A percentile compares a stretch with the other conserved stretches of the same genome.
phyloP scores from a whole-genome alignment of 1,140 invertebrate species.

The Lepidostoma basale region DNA sequence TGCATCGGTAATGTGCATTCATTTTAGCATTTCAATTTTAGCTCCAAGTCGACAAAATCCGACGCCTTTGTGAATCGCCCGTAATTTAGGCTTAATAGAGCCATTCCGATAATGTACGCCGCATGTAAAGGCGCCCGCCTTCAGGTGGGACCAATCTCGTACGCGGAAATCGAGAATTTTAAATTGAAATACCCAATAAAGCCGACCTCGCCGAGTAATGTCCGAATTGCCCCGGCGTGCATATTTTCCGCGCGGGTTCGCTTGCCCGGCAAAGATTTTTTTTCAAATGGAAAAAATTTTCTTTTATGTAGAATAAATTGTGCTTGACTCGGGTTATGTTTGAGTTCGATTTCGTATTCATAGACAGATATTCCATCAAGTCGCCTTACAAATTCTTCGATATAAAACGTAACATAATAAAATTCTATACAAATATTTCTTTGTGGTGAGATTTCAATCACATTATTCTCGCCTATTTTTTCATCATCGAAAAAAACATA shows the following conservation, averaged over 20 bases:
- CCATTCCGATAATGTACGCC: conserved; percentile 11
- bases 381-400: no score
- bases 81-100: conserved; percentile 14
- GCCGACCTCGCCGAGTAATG: not conserved
- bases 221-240: not conserved
- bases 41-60: conserved; percentile 20
- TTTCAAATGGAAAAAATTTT: not conserved
- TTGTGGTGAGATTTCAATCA: no score
- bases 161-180: conserved; percentile 7
- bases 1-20: not conserved
- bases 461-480: no score
- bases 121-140: not conserved
- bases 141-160: not conserved
- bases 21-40: conserved; percentile 25
- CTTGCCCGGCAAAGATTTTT: not conserved
- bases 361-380: no score
- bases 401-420: no score
- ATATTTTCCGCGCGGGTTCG: not conserved
- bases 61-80: conserved; percentile 13
- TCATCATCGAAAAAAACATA: no score
- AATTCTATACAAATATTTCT: no score
- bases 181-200: conserved; percentile 20
- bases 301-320: not conserved
- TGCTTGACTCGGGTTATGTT: not conserved
- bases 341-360: no score